Evolutionary conservation across 2,888 invertebrate species (phyloP), one percentile per base, ranked within the genome.

Genomic region (Spodoptera picta): DNA sequence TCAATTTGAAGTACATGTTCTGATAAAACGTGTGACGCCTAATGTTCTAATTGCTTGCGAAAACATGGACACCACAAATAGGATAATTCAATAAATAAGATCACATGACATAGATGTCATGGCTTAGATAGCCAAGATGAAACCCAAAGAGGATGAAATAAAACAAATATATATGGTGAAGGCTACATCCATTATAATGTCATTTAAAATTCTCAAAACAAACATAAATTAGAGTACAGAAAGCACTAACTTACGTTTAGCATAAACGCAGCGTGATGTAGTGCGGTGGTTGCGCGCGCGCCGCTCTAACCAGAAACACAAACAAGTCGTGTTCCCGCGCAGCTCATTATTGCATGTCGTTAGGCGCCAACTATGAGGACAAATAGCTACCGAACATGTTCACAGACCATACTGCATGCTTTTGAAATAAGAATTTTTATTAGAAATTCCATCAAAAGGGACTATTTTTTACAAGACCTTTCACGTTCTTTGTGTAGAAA

Each of bases 341-440:
- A 81, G 81, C 88, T 91, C 90, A 90, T 93, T 92, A 93, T 91
- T 86, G 87, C 91, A 80, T 90, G 93, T 93, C 93, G 91, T 93
- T 92, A 89, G 86, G 85, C 88, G 91, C 87, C 85, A 93, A 93
- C 85, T 82, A 87, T 77, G 65, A 69, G 64, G 66, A 75, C 77
- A 84, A 83, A 84, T 78, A 83, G 77, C 80, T 81, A 79, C 81
- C 75, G 80, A 73, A 63, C 74, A 70, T 65, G 65, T 73, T 73
- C 65, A 70, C 77, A 60, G 56, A 63, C 60, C 65, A 49, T 70
- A 73, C 74, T 67, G 65, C 67, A 68, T 66, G 52, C 55, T 67
- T 79, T 73, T 55, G 49, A 45, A 69, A 69, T 66, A 59, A 64
- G 55, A 65, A 65, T 73, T 71, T 73, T 71, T 73, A 59, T 57